Base-by-base conservation (phyloP, 2,888 invertebrate species). In the Clepsis dumicolana region DNA sequence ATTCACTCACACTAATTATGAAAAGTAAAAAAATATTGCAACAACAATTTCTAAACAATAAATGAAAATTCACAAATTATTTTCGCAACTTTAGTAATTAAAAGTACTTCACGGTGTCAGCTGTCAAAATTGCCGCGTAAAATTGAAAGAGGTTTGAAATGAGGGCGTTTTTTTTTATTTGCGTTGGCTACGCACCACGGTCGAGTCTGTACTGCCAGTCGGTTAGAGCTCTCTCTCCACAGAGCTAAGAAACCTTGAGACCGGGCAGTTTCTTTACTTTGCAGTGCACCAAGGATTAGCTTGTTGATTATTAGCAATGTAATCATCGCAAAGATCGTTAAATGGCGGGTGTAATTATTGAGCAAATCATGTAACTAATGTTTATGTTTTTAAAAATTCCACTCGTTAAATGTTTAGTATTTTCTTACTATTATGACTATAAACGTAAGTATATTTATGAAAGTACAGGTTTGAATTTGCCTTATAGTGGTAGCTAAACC, bases 161-260 rank as follows among this genome's bases (percentile, higher is more conserved):
- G 79, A 76, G 81, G 83, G 83, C 80, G 77, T 68, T 71, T 75
- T 75, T 80, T 80, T 81, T 78, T 54, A 70, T 71, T 57, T 68
- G 52, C 88, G 87, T 83, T 77, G 74, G 75, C 70, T 72, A 73
- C 79, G 80, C 74, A 71, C 77, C 80, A 80, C 76, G 76, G 72
- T 75, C 80, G 75, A 79, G 74, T 82, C 79, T 78, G 80, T 77
- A 91, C 91, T 91, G 87, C 73, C 81, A 80, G 80, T 72, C 66
- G 74, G 78, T 73, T 77, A 86, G 80, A 88, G 86, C 90, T 90
- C 91, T 91, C 91, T 90, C 91, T 80, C 77, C 71, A 73, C 71
- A 87, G 86, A 71, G 70, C 71, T 78, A 83, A 54, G 70, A 72
- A 86, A 85, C 75, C 75, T 80, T 77, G 73, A 88, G 88, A 88